Evolutionary conservation across 2,888 invertebrate genomes (phyloP).

Genomic region (Merodon equestris): DNA sequence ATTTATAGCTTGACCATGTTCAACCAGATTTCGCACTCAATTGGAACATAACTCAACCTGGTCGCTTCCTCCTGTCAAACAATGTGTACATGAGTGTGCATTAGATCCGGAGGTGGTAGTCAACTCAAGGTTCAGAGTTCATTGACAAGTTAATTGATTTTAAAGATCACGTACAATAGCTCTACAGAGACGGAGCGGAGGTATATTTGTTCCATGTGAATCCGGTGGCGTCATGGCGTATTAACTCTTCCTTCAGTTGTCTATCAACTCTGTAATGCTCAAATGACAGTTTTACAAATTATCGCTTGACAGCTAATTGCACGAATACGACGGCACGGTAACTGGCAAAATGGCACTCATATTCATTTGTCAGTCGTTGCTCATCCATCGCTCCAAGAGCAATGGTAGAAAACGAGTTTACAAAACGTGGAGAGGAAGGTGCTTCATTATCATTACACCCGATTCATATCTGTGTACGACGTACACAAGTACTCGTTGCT

Average conservation of each 20-base stretch:
- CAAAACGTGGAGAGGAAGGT: too few species aligned
- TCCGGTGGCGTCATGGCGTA: constrained; percentile 41
- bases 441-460: constrained; percentile 42
- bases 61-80: constrained; percentile 6
- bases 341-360: constrained; percentile 60
- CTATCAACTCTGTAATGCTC: constrained; percentile 49
- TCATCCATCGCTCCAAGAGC: constrained; percentile 31
- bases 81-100: background rate
- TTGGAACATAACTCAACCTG: constrained; percentile 71
- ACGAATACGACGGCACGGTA: constrained; percentile 39
- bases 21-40: constrained; percentile 76
- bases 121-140: constrained; percentile 40
- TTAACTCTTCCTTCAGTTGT: constrained; percentile 35
- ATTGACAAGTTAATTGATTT: constrained; percentile 62
- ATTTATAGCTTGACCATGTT: constrained; percentile 58
- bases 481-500: background rate
- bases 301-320: constrained; percentile 66
- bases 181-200: too few species aligned
- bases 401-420: constrained; percentile 46
- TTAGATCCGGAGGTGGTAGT: background rate
- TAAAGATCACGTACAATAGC: constrained; percentile 29
- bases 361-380: constrained; percentile 57
- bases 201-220: too few species aligned
- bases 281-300: constrained; percentile 67
- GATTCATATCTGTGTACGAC: constrained; percentile 59